A percentile compares a stretch with the other conserved stretches of the same genome.
These are phyloP conservation scores for Porites lobata DNA, from an alignment of 92 coral and sea anemone species.

Conservation along the genomic window DNA sequence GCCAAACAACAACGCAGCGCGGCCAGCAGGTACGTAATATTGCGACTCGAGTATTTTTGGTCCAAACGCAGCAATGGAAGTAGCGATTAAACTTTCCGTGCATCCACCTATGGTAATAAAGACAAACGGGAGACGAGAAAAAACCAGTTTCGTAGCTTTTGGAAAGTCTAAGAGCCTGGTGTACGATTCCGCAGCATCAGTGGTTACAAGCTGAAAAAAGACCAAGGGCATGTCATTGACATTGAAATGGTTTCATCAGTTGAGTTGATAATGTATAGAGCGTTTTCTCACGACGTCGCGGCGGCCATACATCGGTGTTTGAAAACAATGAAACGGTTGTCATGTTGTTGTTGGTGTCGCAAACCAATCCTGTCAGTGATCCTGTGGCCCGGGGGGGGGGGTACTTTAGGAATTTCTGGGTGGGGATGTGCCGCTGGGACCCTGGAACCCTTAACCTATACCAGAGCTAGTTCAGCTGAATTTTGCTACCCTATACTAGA, in stretches of 20 bases:
- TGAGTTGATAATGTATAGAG: no score
- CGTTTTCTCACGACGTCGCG: no score
- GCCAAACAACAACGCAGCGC: conserved; percentile 81
- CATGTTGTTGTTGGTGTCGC: no score
- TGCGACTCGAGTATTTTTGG: conserved; percentile 88
- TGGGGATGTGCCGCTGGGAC: no score
- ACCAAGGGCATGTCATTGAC: neutral
- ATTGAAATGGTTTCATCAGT: neutral
- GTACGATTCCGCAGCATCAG: conserved; percentile 37
- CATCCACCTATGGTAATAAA: conserved; percentile 79
- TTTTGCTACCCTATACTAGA: no score
- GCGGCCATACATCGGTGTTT: no score
- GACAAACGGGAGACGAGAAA: conserved; percentile 72
- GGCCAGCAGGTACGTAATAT: conserved; percentile 67
- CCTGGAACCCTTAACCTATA: no score
- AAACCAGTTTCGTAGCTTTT: conserved; percentile 76
- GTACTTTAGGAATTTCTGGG: no score
- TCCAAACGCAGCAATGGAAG: conserved; percentile 83
- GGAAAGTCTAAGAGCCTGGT: conserved; percentile 71
- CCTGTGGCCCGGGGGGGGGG: no score
- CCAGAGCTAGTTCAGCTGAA: no score
- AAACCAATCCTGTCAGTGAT: no score
- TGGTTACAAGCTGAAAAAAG: conserved; percentile 5
- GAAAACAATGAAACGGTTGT: no score
- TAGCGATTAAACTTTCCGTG: conserved; percentile 67